Evolutionary conservation across 2,113 vertebrate species (phyloP), one percentile per base, ranked within the genome.

Genomic region (Carollia perspicillata): DNA sequence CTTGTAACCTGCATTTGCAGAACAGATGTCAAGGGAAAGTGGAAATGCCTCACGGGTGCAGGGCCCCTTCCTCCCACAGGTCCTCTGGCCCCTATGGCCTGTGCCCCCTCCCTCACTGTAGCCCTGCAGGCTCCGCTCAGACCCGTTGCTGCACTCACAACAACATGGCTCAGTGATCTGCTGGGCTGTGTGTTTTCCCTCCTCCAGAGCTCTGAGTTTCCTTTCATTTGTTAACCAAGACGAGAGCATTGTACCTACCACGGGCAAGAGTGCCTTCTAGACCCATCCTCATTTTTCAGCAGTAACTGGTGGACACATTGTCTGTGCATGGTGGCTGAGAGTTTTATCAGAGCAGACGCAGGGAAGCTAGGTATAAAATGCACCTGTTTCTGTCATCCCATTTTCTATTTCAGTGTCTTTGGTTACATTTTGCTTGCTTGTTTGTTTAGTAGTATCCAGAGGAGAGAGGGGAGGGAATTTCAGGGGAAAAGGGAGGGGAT

Each of bases 1-100:
- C 12, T 16, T 8, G 8, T 5, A 58, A 80, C 37, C 33, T 69
- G 22, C 12, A 37, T 53, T 72, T 71, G 16, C 11, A 35, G 53
- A 74, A 28, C 49, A 33, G 12, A 10, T 14, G 23, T 35, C 8
- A 37, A 40, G 33, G 14, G 9, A 30, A 22, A 28, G 35, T 23
- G 26, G 26, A 9, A 40, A 66, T 35, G 1, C 10, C 12, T 2
- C 6, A 2, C 2, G 0, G 6, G 14, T 1, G 4, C 7, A 0
- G 5, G 20, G 22, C 22, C 11, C 2, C 8, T 12, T 40, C 37
- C 42, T 44, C 3, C 2, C 0, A 0, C 0, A 0, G 53, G 30
- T n/a, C 10, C 20, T 20, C 9, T 4, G n/a, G 44, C 6, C 18
- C 12, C 35, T 0, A 35, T 13, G 63, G 23, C 47, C 42, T 12